phyloP scores from a whole-genome alignment of 2,888 invertebrate genomes.

The Achlya flavicornis region DNA sequence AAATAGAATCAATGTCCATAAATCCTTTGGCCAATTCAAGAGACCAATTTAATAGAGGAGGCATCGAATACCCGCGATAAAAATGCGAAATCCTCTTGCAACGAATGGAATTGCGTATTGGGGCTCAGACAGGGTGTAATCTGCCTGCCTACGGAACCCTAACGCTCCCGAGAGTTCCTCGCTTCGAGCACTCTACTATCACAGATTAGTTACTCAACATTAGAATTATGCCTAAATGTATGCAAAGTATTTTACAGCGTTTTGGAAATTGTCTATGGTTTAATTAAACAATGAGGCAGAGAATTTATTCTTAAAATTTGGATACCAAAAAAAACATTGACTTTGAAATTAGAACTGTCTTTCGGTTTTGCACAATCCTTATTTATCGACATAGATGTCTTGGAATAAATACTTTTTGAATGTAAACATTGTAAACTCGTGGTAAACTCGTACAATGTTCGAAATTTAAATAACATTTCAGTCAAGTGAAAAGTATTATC shows the following conservation, averaged over 20 bases:
- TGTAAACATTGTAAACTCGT: no score
- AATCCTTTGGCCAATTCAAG: conserved; percentile 28
- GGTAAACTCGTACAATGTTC: no score
- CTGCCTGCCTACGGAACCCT: conserved; percentile 78
- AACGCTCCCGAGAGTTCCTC: conserved; percentile 73
- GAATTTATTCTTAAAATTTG: neutral
- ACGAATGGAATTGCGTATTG: conserved; percentile 80
- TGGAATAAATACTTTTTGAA: no score
- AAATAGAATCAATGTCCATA: conserved; percentile 20
- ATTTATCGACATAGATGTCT: no score
- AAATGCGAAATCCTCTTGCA: conserved; percentile 77
- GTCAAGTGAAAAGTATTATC: neutral
- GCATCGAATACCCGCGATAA: conserved; percentile 62
- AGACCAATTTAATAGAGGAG: conserved; percentile 65
- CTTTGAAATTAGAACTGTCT: neutral
- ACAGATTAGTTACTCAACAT: conserved; percentile 46
- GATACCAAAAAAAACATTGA: neutral
- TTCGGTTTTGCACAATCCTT: no score
- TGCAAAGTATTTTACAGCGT: conserved; percentile 1
- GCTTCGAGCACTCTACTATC: conserved; percentile 57
- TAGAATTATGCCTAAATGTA: conserved; percentile 2
- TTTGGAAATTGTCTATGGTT: neutral
- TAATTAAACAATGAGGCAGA: neutral
- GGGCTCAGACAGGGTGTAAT: conserved; percentile 82
- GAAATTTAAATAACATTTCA: neutral